These are phyloP conservation scores for Hypotaenidia okinawae DNA, from an alignment of 2,797 vertebrate species.

Conservation along the genomic window DNA sequence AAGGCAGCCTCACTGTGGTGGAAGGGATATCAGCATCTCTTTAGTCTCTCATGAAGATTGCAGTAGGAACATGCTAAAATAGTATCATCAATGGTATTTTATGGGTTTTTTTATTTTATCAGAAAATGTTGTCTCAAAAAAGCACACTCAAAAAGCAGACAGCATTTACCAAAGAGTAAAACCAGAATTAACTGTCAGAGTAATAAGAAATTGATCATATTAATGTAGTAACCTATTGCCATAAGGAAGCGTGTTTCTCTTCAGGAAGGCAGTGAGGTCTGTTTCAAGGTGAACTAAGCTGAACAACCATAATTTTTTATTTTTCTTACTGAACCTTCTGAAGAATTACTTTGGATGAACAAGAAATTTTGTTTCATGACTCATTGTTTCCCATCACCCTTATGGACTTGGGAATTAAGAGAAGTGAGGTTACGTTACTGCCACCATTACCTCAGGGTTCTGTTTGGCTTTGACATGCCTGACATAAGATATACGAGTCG, in stretches of 20 bases:
- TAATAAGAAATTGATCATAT: background rate
- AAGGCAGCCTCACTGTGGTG: background rate
- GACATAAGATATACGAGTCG: fast-evolving
- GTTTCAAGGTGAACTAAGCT: background rate
- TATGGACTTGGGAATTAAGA: background rate
- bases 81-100: background rate
- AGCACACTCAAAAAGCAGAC: background rate
- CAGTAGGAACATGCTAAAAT: background rate
- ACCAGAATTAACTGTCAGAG: background rate
- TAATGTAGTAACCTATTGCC: background rate
- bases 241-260: background rate
- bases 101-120: background rate
- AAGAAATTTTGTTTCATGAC: background rate
- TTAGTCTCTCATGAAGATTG: background rate
- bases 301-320: background rate
- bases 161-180: background rate
- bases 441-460: background rate
- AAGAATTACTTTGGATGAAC: background rate
- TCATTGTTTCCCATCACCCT: background rate
- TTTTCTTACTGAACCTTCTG: background rate
- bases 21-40: background rate
- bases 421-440: background rate
- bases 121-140: background rate
- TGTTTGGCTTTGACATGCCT: background rate
- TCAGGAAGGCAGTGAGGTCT: background rate